These are phyloP conservation scores for Philereme vetulata DNA, from an alignment of 2,888 invertebrate species.

Conservation along the genomic window DNA sequence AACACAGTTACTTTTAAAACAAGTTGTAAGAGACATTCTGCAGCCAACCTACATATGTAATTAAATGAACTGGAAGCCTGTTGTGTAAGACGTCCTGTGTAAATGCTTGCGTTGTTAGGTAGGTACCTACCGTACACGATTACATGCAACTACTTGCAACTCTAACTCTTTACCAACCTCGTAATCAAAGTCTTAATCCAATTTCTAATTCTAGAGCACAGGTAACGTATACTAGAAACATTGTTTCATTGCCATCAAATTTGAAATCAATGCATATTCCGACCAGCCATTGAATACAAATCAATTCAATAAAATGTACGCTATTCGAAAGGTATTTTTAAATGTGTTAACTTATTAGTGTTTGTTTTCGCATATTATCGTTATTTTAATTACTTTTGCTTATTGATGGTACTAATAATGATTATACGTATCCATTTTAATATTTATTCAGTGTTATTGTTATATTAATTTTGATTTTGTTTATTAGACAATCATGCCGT, in stretches of 20 bases:
- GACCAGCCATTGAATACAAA: slow-evolving; percentile 38
- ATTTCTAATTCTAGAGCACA: not conserved
- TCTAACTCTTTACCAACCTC: too few species aligned
- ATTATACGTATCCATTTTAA: not conserved
- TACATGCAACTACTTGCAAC: too few species aligned
- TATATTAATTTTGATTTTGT: too few species aligned
- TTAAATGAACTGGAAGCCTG: too few species aligned
- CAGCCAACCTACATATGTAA: too few species aligned
- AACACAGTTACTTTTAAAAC: too few species aligned
- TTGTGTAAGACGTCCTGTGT: too few species aligned
- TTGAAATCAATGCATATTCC: slow-evolving; percentile 39
- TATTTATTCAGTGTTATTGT: too few species aligned
- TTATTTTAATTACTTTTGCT: slow-evolving; percentile 35
- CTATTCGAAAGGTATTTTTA: slow-evolving; percentile 45
- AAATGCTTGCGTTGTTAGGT: too few species aligned
- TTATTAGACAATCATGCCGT: too few species aligned
- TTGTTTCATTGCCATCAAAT: slow-evolving; percentile 18
- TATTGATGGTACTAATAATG: slow-evolving; percentile 4
- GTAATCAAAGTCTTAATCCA: not conserved
- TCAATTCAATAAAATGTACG: slow-evolving; percentile 40
- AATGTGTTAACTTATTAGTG: slow-evolving; percentile 41
- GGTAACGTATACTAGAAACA: not conserved
- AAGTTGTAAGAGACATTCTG: too few species aligned
- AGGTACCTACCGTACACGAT: too few species aligned
- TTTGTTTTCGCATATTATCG: slow-evolving; percentile 41